Percentiles rank a stretch among this genome's conserved stretches.
These are phyloP conservation scores for Ischnura elegans DNA, from an alignment of 2,888 invertebrate species.

Conservation along the genomic window DNA sequence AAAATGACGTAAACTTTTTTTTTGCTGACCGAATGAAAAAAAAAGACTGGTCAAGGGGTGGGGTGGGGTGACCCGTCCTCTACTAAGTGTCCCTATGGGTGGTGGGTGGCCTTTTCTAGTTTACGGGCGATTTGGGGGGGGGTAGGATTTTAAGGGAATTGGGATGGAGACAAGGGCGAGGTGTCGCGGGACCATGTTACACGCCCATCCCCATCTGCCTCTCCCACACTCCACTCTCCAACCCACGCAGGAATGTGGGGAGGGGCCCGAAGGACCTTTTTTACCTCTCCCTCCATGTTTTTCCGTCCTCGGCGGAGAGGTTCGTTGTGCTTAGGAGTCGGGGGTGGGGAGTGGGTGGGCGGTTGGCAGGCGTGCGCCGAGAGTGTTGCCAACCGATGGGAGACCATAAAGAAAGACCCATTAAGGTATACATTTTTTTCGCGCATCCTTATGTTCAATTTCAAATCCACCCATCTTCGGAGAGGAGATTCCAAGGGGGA, in stretches of 20 bases:
- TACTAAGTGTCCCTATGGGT: background rate
- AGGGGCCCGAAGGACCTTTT: background rate
- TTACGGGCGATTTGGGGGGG: background rate
- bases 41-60: too few species aligned
- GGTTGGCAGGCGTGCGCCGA: background rate
- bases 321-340: background rate
- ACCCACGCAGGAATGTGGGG: slow-evolving; percentile 46
- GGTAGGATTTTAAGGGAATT: background rate
- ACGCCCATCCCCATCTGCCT: slow-evolving; percentile 9
- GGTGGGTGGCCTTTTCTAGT: background rate
- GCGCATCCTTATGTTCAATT: background rate
- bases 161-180: slow-evolving; percentile 39
- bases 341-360: background rate
- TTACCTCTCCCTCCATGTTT: background rate
- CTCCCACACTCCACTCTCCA: background rate
- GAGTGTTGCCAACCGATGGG: background rate
- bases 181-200: slow-evolving; percentile 60
- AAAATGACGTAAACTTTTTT: too few species aligned
- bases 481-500: too few species aligned
- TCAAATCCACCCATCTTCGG: too few species aligned
- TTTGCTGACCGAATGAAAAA: too few species aligned
- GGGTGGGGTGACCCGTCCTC: too few species aligned
- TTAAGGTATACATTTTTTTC: background rate
- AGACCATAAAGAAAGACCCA: background rate
- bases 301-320: background rate